phyloP scores from a whole-genome alignment of 30 jellyfish, hydroid and myxozoan species.

The Nemopilema nomurai region DNA sequence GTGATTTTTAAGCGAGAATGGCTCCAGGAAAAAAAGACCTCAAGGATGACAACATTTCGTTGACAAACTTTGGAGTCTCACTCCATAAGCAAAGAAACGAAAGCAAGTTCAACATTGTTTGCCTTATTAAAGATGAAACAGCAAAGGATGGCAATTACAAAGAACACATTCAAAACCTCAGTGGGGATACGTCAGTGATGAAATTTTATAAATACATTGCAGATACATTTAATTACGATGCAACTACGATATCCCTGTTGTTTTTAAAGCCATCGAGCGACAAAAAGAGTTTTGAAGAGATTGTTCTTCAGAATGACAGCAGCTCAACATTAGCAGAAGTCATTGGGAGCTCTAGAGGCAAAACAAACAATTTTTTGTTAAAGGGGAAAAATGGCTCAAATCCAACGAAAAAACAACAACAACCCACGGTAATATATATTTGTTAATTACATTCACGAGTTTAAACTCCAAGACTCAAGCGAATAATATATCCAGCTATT shows the following conservation, averaged over 20 bases:
- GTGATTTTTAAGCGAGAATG: conserved; percentile 1
- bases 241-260: conserved; percentile 31
- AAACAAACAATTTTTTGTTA: conserved; percentile 19
- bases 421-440: conserved; percentile 20
- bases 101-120: conserved; percentile 32
- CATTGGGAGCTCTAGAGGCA: conserved; percentile 35
- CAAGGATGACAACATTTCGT: conserved; percentile 2
- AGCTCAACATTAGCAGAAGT: conserved; percentile 40
- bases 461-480: too few relatives aligned
- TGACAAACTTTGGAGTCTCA: conserved; percentile 26
- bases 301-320: conserved; percentile 33
- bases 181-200: conserved; percentile 40
- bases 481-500: too few relatives aligned
- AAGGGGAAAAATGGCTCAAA: conserved; percentile 38
- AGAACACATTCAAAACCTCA: conserved; percentile 13
- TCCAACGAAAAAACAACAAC: conserved; percentile 33
- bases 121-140: conserved; percentile 43
- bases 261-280: conserved; percentile 61
- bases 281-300: conserved; percentile 54
- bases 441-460: not conserved
- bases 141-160: conserved; percentile 7
- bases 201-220: conserved; percentile 57
- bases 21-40: conserved; percentile 58
- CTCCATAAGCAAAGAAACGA: not conserved
- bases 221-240: conserved; percentile 32